Conservation (phyloP, 2,888 invertebrate genomes). For the Agrotis clavis region DNA sequence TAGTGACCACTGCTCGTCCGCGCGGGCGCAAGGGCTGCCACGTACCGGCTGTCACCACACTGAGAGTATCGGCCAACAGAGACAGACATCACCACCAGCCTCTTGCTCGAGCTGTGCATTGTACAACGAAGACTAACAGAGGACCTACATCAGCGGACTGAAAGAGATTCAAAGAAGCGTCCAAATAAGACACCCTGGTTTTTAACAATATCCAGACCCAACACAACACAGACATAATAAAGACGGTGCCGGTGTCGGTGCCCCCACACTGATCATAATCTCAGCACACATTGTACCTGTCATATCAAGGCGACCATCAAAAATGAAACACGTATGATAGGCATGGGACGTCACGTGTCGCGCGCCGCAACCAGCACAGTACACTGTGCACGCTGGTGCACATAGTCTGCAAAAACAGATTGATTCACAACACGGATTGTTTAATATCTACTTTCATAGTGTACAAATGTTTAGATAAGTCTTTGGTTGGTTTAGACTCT, state of each 20-base stretch:
- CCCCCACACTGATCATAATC: constrained; percentile 24
- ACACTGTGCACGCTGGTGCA: not conserved
- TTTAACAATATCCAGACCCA: not conserved
- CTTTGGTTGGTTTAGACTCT: too few relatives aligned
- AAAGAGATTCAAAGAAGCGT: too few relatives aligned
- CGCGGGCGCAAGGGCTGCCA: not conserved
- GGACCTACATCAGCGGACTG: too few relatives aligned
- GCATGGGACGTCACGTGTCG: constrained; percentile 4
- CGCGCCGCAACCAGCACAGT: not conserved
- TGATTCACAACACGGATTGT: too few relatives aligned
- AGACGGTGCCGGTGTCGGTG: not conserved
- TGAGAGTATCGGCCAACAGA: not conserved
- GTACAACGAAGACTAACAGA: too few relatives aligned
- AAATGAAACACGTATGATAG: constrained; percentile 17
- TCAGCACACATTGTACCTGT: constrained; percentile 12
- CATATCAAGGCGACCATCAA: constrained; percentile 16
- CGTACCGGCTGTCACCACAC: not conserved
- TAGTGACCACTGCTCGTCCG: constrained; percentile 31
- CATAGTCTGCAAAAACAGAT: too few relatives aligned
- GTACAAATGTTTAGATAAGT: too few relatives aligned
- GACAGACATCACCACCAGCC: too few relatives aligned
- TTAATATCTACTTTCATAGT: too few relatives aligned
- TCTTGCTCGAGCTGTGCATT: too few relatives aligned
- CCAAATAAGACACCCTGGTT: not conserved
- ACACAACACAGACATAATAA: not conserved